These are phyloP conservation scores for Cantharis nigra DNA, from an alignment of 2,888 invertebrate genomes.

Conservation along the genomic window DNA sequence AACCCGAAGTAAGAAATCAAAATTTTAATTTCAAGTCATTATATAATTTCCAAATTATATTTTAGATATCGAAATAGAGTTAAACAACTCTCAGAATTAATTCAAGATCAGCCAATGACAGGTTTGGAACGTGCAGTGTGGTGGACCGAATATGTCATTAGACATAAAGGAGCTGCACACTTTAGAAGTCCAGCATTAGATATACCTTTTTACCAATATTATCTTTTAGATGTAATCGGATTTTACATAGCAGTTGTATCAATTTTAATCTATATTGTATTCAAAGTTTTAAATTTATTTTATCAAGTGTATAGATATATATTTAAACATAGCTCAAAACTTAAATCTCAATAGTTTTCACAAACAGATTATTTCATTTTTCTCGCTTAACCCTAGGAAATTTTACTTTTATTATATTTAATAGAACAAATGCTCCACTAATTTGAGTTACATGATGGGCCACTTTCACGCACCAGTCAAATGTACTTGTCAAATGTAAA, in stretches of 20 bases:
- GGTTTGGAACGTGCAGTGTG: not conserved
- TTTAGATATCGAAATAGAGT: not conserved
- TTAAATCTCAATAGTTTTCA: not conserved
- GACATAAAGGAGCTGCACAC: not conserved
- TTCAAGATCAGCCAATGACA: not conserved
- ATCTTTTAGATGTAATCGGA: not conserved
- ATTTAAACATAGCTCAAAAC: not conserved
- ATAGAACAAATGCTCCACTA: too few species aligned
- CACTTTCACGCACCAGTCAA: too few species aligned
- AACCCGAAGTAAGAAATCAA: not conserved
- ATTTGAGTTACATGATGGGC: too few species aligned
- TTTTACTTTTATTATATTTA: too few species aligned
- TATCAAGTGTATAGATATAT: not conserved
- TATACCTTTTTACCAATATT: not conserved
- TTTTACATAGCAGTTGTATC: not conserved
- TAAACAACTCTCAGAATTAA: not conserved
- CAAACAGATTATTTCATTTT: not conserved
- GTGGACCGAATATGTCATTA: not conserved
- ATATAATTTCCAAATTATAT: not conserved
- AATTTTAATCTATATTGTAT: not conserved
- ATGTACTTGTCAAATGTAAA: too few species aligned
- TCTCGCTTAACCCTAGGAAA: too few species aligned
- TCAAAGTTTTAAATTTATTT: not conserved
- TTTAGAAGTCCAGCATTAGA: not conserved
- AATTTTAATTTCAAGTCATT: not conserved